Evolutionary conservation across 2,113 vertebrate species (phyloP).

Genomic region (Platanista minor): DNA sequence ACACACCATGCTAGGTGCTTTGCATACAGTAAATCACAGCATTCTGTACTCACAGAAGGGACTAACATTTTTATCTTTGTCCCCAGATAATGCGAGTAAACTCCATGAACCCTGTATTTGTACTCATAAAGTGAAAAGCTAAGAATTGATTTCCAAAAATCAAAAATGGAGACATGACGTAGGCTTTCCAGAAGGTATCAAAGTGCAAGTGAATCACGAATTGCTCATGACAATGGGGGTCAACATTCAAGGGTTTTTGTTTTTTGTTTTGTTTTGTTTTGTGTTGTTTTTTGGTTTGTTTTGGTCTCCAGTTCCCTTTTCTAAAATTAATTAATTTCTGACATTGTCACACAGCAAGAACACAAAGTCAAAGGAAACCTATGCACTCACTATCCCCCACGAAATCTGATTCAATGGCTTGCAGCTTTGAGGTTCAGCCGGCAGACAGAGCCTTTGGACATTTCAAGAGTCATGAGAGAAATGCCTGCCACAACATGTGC

Average conservation of each 20-base stretch:
- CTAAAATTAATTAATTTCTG: slow-evolving; percentile 58
- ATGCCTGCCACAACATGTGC: not conserved
- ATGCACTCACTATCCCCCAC: not conserved
- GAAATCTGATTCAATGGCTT: slow-evolving; percentile 15
- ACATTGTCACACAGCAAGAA: slow-evolving; percentile 51
- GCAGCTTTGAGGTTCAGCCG: slow-evolving; percentile 47
- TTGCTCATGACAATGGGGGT: slow-evolving; percentile 58
- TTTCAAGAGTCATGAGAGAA: not conserved
- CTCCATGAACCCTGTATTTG: not conserved
- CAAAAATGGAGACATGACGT: slow-evolving; percentile 43
- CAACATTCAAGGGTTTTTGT: slow-evolving; percentile 7
- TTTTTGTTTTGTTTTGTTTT: too few species aligned
- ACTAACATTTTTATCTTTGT: not conserved
- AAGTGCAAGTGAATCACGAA: slow-evolving; percentile 45
- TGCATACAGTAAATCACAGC: not conserved
- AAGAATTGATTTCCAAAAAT: slow-evolving; percentile 30
- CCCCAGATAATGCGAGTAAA: not conserved
- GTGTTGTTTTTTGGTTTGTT: not conserved
- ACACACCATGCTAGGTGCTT: not conserved
- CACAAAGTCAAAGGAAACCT: slow-evolving; percentile 55
- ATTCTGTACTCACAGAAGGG: not conserved
- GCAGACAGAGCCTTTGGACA: slow-evolving; percentile 6
- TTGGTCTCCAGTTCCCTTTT: slow-evolving; percentile 41
- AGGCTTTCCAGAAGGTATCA: slow-evolving; percentile 54
- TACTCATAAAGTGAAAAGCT: not conserved